These are phyloP conservation scores for Amphiprion percula DNA, from an alignment of 2,113 vertebrate species.

Conservation along the genomic window DNA sequence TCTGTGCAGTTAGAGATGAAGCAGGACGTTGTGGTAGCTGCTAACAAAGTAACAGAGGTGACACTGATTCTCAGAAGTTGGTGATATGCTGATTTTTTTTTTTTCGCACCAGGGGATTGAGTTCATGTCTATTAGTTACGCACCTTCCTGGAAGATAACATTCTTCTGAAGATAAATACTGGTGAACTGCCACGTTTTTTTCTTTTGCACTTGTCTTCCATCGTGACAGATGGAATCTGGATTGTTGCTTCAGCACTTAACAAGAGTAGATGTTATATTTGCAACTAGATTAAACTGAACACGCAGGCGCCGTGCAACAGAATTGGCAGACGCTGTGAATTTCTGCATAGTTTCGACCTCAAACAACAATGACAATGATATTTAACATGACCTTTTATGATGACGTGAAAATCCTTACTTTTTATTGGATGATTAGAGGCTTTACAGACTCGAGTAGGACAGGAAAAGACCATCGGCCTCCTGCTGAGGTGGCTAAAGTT, in stretches of 20 bases:
- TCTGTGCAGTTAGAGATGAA: too few relatives aligned
- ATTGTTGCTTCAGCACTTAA: constrained; percentile 51
- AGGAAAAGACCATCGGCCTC: neutral
- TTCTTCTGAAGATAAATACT: constrained; percentile 46
- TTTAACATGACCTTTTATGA: constrained; percentile 3
- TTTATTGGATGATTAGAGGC: neutral
- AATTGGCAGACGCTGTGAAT: constrained; percentile 15
- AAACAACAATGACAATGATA: constrained; percentile 15
- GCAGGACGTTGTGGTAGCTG: neutral
- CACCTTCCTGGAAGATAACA: constrained; percentile 35
- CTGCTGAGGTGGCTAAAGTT: too few relatives aligned
- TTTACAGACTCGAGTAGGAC: neutral
- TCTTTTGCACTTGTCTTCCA: constrained; percentile 51
- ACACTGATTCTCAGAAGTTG: neutral
- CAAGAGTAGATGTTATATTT: constrained; percentile 53
- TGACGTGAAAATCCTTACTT: neutral
- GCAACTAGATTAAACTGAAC: constrained; percentile 41
- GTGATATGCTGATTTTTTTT: neutral
- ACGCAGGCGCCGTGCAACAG: neutral
- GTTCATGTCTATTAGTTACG: constrained; percentile 22
- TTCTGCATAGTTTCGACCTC: constrained; percentile 26
- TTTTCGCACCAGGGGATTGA: neutral
- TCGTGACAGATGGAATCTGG: constrained; percentile 44
- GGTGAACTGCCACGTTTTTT: constrained; percentile 38
- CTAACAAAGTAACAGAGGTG: neutral